These are phyloP conservation scores for Diachasma alloeum DNA, from an alignment of 1,140 invertebrate species.

Conservation along the genomic window DNA sequence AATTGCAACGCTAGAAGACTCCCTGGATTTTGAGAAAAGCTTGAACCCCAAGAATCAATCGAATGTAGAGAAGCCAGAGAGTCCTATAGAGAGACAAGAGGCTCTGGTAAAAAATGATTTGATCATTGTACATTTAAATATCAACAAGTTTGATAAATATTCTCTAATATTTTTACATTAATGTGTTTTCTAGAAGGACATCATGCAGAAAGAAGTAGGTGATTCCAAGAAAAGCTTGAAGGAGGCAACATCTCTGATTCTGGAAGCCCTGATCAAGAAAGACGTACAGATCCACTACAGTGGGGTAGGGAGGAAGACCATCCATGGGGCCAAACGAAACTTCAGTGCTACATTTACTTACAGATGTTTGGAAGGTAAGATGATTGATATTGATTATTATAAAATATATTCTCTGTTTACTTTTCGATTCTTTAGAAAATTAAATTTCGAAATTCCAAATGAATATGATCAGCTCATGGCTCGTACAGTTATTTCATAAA, in stretches of 20 bases:
- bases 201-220: background rate
- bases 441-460: no score
- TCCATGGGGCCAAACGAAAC: background rate
- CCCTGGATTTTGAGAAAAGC: background rate
- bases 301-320: background rate
- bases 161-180: background rate
- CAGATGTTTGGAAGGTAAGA: background rate
- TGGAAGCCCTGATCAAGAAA: background rate
- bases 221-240: no score
- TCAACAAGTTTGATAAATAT: background rate
- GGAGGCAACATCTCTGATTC: no score
- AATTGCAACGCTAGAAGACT: background rate
- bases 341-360: background rate
- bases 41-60: no score
- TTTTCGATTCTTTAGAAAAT: no score
- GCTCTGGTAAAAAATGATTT: background rate
- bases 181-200: background rate
- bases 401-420: no score
- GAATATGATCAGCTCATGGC: no score
- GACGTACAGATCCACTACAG: background rate
- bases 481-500: no score
- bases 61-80: background rate
- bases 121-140: background rate
- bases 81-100: background rate
- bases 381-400: background rate